Conservation (phyloP, 2,797 vertebrate species). For the Pteronotus mesoamericanus region DNA sequence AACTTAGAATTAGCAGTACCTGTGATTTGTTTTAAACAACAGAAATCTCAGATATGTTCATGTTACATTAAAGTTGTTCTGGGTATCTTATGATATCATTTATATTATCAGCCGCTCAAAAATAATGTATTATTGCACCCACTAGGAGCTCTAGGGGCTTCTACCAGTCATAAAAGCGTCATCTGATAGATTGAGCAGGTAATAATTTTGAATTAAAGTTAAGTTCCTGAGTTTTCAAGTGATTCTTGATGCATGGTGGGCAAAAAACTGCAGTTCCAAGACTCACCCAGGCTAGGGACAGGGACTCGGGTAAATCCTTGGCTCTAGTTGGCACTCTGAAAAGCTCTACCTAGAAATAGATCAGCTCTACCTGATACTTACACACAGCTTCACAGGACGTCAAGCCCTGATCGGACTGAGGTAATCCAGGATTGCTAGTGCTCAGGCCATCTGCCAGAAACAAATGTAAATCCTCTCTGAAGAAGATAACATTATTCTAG, state of each 20-base stretch:
- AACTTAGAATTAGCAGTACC: neutral
- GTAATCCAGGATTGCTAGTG: neutral
- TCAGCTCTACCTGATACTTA: neutral
- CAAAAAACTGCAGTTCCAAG: neutral
- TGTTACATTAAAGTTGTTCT: neutral
- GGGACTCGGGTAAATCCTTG: neutral
- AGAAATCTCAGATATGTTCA: constrained; percentile 18
- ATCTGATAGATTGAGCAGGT: neutral
- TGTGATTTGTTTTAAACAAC: neutral
- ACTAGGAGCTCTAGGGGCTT: neutral
- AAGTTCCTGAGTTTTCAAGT: constrained; percentile 32
- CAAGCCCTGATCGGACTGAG: neutral
- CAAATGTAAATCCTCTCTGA: neutral
- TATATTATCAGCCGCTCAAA: neutral
- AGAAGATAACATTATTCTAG: neutral
- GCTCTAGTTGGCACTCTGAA: neutral
- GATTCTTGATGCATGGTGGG: neutral
- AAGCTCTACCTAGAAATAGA: neutral
- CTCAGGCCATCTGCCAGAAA: neutral
- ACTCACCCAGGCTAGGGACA: neutral
- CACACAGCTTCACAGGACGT: neutral
- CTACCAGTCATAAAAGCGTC: neutral
- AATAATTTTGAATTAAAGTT: constrained; percentile 16
- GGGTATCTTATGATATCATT: neutral
- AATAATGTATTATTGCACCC: neutral